Evolutionary conservation across 2,797 vertebrate genomes (phyloP).

Genomic region (Sorex maritimensis): DNA sequence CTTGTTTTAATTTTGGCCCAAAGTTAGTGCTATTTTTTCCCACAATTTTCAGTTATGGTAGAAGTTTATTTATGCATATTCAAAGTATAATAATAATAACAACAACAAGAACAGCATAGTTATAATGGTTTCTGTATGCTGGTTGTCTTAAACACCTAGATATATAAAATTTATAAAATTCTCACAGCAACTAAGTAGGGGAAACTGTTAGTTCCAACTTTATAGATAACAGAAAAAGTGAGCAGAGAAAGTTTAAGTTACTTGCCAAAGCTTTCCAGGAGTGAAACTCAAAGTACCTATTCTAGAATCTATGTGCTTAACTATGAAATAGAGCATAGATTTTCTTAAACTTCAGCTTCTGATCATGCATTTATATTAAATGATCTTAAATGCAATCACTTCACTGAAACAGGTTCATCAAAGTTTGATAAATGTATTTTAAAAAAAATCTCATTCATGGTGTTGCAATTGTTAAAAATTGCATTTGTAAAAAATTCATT

Average conservation of each 20-base stretch:
- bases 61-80: background rate
- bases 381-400: background rate
- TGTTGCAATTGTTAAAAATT: background rate
- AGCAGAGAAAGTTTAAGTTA: background rate
- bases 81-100: background rate
- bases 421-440: constrained; percentile 28
- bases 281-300: background rate
- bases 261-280: background rate
- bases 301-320: background rate
- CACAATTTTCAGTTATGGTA: background rate
- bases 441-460: background rate
- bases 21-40: background rate
- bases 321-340: background rate
- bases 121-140: too few relatives aligned
- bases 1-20: background rate
- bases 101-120: too few relatives aligned
- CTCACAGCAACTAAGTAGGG: background rate
- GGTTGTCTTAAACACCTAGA: too few relatives aligned
- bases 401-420: background rate
- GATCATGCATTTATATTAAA: background rate
- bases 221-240: background rate
- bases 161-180: background rate
- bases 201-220: background rate
- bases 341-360: background rate
- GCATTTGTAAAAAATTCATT: background rate